Evolutionary conservation across 2,888 invertebrate genomes (phyloP).

Genomic region (Philereme transversata): DNA sequence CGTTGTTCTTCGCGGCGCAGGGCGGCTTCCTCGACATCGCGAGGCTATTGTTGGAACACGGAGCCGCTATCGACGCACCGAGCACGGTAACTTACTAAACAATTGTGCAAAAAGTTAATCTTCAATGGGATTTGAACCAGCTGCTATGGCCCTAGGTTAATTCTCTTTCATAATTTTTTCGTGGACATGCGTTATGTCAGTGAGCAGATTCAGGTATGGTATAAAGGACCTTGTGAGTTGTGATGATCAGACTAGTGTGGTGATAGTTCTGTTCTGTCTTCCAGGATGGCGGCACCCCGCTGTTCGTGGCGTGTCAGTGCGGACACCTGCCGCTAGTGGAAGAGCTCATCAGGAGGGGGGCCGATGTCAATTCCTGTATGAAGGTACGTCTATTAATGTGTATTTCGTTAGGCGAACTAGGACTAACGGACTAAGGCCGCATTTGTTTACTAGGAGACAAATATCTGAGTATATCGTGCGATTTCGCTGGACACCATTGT

Average conservation of each 20-base stretch:
- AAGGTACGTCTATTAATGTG: constrained; percentile 81
- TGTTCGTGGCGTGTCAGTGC: constrained; percentile 96
- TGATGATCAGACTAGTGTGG: too few relatives aligned
- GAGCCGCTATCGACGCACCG: constrained; percentile 90
- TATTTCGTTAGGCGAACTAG: too few relatives aligned
- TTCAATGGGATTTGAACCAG: too few relatives aligned
- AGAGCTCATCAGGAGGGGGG: constrained; percentile 92
- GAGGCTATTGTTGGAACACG: constrained; percentile 89
- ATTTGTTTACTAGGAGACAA: too few relatives aligned
- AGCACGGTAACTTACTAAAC: constrained; percentile 86
- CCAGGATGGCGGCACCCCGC: constrained; percentile 97
- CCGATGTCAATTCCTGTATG: constrained; percentile 92
- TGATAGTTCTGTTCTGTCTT: not conserved
- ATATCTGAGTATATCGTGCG: too few relatives aligned
- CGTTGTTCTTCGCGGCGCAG: constrained; percentile 97
- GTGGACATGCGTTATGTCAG: too few relatives aligned
- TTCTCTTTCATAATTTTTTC: too few relatives aligned
- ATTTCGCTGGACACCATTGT: too few relatives aligned
- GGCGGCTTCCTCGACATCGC: constrained; percentile 95
- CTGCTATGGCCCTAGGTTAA: too few relatives aligned
- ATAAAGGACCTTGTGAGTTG: too few relatives aligned
- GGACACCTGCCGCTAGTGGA: constrained; percentile 95
- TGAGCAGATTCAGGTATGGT: too few relatives aligned
- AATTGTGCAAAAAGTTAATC: not conserved
- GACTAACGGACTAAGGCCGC: too few relatives aligned